Evolutionary conservation across 2,113 vertebrate genomes (phyloP), one percentile per base, ranked within the genome.

Genomic region (Rhinoderma darwinii): DNA sequence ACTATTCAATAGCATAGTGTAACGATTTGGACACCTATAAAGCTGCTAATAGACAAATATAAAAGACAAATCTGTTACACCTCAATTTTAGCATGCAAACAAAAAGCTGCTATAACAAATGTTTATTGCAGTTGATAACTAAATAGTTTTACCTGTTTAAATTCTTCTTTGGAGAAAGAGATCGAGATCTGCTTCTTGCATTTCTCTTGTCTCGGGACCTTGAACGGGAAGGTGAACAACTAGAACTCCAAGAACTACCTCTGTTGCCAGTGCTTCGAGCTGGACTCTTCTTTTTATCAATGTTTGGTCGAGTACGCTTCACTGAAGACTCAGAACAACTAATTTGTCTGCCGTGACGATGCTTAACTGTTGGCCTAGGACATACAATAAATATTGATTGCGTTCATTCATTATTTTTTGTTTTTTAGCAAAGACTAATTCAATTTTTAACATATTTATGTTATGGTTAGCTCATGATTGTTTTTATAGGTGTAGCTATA

Each of bases 191-290:
- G 83, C 91, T 92, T 83, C 91, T 91, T 3, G 76, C 93, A 0
- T 86, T 90, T 68, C 94, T 91, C 89, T 94, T 94, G 87, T 97
- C 96, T n/a, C 83, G 93, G 88, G 97, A 97, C 73, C 93, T 94
- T 0, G 97, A 97, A 72, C 93, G 96, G 0, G 97, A 97, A 0
- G 94, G 93, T 2, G 97, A 98, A 0, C 85, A 93, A 0, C 94
- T 96, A 80, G 96, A 98, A 93, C 96, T 98, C 96, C 96, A 98
- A 76, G 97, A 97, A 89, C 95, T 97, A 90, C 96, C 96, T 88
- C 95, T 94, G 88, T 96, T 96, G 0, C 95, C 92, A 0, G 93
- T 90, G 90, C 95, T 96, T 74, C 94, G 94, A 0, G 93, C 94
- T 6, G 95, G 96, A 89, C 96, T 97, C 90, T 95, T 96, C 92